Evolutionary conservation across 2,888 invertebrate species (phyloP).

Genomic region (Sialis fuliginosa): DNA sequence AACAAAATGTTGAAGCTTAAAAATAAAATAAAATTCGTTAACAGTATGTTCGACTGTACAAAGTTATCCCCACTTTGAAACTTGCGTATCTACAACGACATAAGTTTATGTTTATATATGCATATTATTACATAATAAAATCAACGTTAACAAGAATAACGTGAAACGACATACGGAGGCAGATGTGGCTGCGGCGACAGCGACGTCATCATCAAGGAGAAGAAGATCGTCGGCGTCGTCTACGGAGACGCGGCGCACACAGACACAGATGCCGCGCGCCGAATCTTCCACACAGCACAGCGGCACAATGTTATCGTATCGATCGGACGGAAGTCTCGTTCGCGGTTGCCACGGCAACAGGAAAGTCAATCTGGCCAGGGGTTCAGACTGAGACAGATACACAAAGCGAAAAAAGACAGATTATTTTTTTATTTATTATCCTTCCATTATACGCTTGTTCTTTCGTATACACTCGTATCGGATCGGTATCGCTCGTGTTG

Average conservation of each 20-base stretch:
- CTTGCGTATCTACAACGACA: no score
- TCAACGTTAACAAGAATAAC: no score
- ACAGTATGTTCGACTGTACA: no score
- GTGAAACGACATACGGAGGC: no score
- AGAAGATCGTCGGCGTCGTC: no score
- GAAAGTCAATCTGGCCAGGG: slow-evolving; percentile 35
- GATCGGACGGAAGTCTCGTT: slow-evolving; percentile 29
- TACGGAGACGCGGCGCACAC: slow-evolving; percentile 14
- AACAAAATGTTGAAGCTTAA: no score
- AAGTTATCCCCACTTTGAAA: no score
- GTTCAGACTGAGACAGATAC: slow-evolving; percentile 10
- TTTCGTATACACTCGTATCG: neutral
- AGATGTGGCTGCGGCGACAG: no score
- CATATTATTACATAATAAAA: no score
- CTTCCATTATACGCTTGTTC: slow-evolving; percentile 20
- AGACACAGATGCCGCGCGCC: slow-evolving; percentile 13
- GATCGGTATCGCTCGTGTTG: neutral
- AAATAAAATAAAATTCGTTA: no score
- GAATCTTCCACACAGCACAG: neutral
- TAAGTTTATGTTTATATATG: no score
- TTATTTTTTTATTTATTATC: slow-evolving; percentile 28
- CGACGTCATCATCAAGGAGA: no score
- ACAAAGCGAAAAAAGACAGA: slow-evolving; percentile 22
- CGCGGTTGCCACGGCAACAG: slow-evolving; percentile 35
- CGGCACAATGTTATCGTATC: slow-evolving; percentile 20